phyloP scores from a whole-genome alignment of 2,797 vertebrate genomes.

The Tadarida brasiliensis region DNA sequence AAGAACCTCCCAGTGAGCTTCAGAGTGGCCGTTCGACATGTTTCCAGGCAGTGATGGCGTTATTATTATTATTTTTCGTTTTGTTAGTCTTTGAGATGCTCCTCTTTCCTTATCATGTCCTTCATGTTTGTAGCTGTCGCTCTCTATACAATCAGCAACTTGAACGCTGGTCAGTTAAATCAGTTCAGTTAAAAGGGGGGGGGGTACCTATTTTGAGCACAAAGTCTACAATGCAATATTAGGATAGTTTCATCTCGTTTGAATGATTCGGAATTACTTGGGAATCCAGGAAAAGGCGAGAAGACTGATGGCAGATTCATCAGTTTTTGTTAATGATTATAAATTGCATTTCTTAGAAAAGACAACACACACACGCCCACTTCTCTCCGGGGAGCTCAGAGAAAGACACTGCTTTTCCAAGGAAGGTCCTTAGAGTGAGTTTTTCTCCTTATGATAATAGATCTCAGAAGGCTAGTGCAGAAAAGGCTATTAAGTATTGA shows the following conservation, averaged over 20 bases:
- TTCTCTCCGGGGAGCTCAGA: background rate
- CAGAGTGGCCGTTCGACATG: background rate
- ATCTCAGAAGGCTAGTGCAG: background rate
- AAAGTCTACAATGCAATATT: background rate
- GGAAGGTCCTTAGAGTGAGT: background rate
- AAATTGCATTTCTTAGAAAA: slow-evolving; percentile 53
- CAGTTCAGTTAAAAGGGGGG: background rate
- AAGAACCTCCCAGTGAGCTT: background rate
- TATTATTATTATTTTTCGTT: background rate
- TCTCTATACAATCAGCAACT: background rate
- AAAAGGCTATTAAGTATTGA: background rate
- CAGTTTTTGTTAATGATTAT: slow-evolving; percentile 51
- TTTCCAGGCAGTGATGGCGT: background rate
- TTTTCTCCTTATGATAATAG: background rate
- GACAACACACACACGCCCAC: background rate
- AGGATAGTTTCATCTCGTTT: slow-evolving; percentile 21
- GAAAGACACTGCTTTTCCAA: slow-evolving; percentile 7
- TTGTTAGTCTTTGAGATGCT: background rate
- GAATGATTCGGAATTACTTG: slow-evolving; percentile 11
- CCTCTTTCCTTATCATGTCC: background rate
- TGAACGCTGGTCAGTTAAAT: background rate
- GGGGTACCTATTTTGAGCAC: background rate
- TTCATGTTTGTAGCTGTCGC: background rate
- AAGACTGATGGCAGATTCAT: background rate
- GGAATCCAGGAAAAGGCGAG: slow-evolving; percentile 15